Conservation (phyloP, 2,113 vertebrate species). For the Salvelinus namaycush region DNA sequence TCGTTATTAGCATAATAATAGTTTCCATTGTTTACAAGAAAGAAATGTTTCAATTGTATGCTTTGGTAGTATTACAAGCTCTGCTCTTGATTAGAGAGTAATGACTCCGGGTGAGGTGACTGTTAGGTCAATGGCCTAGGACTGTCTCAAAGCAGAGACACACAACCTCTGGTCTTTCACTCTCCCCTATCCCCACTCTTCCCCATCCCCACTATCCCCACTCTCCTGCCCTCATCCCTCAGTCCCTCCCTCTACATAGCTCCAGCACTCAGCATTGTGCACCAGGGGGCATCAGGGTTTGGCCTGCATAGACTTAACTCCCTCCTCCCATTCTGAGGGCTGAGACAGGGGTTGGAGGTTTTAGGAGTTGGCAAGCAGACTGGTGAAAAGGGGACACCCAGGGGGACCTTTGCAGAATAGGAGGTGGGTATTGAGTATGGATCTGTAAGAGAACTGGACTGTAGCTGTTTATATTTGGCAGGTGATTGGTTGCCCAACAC, state of each 20-base stretch:
- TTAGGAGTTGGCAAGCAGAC: conserved; percentile 60
- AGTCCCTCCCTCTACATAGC: not conserved
- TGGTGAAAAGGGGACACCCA: conserved; percentile 67
- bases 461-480: conserved; percentile 58
- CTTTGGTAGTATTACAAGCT: conserved; percentile 90
- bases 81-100: conserved; percentile 92
- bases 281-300: not conserved
- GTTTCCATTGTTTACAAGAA: too few relatives aligned
- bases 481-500: conserved; percentile 61
- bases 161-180: not conserved
- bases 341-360: conserved; percentile 44
- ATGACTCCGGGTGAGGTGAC: conserved; percentile 83
- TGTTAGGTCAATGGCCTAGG: not conserved
- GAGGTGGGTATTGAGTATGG: not conserved
- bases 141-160: too few relatives aligned
- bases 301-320: conserved; percentile 19
- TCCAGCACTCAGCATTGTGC: not conserved
- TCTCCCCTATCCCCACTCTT: too few relatives aligned
- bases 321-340: conserved; percentile 18
- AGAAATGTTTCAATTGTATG: conserved; percentile 84
- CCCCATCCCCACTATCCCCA: too few relatives aligned
- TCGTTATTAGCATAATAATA: too few relatives aligned
- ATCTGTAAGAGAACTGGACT: not conserved
- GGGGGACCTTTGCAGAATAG: conserved; percentile 58
- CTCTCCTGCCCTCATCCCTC: not conserved